These are phyloP conservation scores for Symphodus melops DNA, from an alignment of 2,113 vertebrate genomes.

Conservation along the genomic window DNA sequence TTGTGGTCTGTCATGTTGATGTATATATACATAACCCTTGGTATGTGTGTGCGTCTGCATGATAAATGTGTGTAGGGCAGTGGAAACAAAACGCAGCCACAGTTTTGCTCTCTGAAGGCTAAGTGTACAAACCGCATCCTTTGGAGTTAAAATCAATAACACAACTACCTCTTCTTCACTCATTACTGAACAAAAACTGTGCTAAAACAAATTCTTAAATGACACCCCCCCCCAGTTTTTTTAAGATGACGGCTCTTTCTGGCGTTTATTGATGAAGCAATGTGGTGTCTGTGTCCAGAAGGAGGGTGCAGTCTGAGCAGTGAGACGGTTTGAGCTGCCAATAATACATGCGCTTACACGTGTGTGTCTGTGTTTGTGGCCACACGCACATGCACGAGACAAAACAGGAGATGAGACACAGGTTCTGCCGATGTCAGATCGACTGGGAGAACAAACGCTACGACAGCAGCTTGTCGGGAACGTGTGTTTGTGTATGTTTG, in stretches of 20 bases:
- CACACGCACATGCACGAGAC: slow-evolving; percentile 48
- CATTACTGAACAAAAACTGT: background rate
- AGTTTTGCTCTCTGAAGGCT: slow-evolving; percentile 5
- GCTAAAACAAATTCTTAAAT: background rate
- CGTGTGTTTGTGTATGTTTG: slow-evolving; percentile 33
- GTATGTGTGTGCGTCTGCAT: slow-evolving; percentile 40
- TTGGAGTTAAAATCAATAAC: slow-evolving; percentile 17
- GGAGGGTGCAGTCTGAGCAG: slow-evolving; percentile 34
- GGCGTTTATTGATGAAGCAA: background rate
- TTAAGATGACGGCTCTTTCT: background rate
- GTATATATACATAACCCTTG: slow-evolving; percentile 65
- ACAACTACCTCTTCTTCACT: background rate
- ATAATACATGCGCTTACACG: slow-evolving; percentile 52
- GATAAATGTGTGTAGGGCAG: slow-evolving; percentile 69
- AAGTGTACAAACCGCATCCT: slow-evolving; percentile 2
- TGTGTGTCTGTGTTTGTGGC: slow-evolving; percentile 51
- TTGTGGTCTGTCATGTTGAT: slow-evolving; percentile 82
- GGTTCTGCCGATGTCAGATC: slow-evolving; percentile 77
- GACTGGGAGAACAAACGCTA: slow-evolving; percentile 70
- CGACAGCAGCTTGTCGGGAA: slow-evolving; percentile 67
- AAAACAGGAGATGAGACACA: slow-evolving; percentile 68
- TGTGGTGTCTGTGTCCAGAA: slow-evolving; percentile 28
- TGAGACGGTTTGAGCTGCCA: slow-evolving; percentile 48
- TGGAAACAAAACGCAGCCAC: slow-evolving; percentile 83
- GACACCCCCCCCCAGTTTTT: background rate